Percentiles rank a stretch among this genome's conserved stretches.
Evolutionary conservation across 1,140 invertebrate species (phyloP).

Genomic region (Delia radicum): DNA sequence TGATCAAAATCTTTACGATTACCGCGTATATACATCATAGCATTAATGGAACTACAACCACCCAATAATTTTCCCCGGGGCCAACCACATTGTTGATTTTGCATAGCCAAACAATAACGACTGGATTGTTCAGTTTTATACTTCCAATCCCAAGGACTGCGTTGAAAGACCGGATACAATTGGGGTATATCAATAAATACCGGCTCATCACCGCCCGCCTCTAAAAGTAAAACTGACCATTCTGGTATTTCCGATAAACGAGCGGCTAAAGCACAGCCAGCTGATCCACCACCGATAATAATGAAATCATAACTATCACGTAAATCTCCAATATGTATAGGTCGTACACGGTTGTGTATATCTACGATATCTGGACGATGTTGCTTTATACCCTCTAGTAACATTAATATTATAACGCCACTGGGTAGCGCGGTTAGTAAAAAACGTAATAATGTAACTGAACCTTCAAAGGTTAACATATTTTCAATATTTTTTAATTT

Average conservation of each 20-base stretch:
- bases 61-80: conserved; percentile 77
- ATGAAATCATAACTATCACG: conserved; percentile 70
- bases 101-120: conserved; percentile 67
- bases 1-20: conserved; percentile 82
- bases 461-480: conserved; percentile 42
- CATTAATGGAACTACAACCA: conserved; percentile 81
- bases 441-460: conserved; percentile 58
- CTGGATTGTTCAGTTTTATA: conserved; percentile 73
- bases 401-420: conserved; percentile 62
- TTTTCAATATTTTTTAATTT: neutral
- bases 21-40: conserved; percentile 86
- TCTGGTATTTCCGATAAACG: conserved; percentile 69
- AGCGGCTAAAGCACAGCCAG: conserved; percentile 78
- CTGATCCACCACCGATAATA: conserved; percentile 79
- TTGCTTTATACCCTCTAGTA: conserved; percentile 62
- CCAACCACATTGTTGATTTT: conserved; percentile 66
- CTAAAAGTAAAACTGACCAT: conserved; percentile 75
- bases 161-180: conserved; percentile 72
- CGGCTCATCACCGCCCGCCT: conserved; percentile 79
- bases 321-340: conserved; percentile 57
- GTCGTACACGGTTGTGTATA: conserved; percentile 59
- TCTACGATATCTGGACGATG: conserved; percentile 71
- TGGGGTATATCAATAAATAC: conserved; percentile 72
- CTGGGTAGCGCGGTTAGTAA: conserved; percentile 64
- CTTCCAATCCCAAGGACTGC: conserved; percentile 75